phyloP scores from a whole-genome alignment of 2,113 vertebrate species.

The Paracyprichromis sp. region DNA sequence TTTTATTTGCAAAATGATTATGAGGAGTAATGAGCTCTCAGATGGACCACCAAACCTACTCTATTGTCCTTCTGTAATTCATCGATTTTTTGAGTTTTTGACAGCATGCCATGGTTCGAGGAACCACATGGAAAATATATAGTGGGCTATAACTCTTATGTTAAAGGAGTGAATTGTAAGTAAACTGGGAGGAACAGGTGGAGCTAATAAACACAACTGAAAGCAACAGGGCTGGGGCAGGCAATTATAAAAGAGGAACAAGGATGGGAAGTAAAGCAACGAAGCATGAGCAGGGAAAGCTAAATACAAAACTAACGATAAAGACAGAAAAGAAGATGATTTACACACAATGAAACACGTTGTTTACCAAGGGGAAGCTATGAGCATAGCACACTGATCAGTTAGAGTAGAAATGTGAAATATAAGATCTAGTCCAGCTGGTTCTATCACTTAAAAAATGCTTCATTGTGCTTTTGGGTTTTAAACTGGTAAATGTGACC shows the following conservation, averaged over 20 bases:
- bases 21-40: not conserved
- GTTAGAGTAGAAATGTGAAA: not conserved
- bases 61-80: not conserved
- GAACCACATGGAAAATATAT: not conserved
- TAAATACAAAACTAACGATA: not conserved
- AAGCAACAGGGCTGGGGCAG: no score
- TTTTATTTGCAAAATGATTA: not conserved
- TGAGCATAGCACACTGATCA: not conserved
- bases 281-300: not conserved
- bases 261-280: rapidly evolving
- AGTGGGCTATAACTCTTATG: not conserved
- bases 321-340: not conserved
- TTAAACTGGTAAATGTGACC: not conserved
- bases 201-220: not conserved
- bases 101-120: not conserved
- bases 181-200: not conserved
- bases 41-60: not conserved
- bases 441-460: not conserved
- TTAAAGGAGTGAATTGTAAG: not conserved
- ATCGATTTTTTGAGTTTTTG: not conserved
- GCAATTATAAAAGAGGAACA: not conserved
- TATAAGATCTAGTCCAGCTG: not conserved
- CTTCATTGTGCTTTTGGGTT: not conserved
- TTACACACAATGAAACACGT: not conserved
- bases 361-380: not conserved